A percentile compares a stretch with the other conserved stretches of the same genome.
phyloP scores from a whole-genome alignment of 2,888 invertebrate species.

The Pseudanteris insignis region DNA sequence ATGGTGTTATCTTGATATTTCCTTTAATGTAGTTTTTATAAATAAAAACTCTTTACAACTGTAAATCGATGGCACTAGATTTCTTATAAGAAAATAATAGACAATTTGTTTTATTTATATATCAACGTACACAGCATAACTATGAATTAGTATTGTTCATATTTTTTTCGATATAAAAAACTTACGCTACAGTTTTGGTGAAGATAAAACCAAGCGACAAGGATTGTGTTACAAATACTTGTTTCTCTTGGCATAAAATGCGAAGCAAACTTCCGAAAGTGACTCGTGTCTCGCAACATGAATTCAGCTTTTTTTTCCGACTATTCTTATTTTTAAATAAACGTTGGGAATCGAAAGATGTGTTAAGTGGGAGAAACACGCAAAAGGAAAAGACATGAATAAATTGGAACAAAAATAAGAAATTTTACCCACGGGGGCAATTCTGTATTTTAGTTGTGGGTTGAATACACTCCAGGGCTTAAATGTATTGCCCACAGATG shows the following conservation, averaged over 20 bases:
- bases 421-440: slow-evolving; percentile 53
- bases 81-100: too few relatives aligned
- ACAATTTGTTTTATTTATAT: too few relatives aligned
- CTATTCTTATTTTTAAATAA: slow-evolving; percentile 10
- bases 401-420: slow-evolving; percentile 30
- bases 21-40: too few relatives aligned
- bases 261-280: not conserved
- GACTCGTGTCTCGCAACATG: not conserved
- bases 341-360: slow-evolving; percentile 15
- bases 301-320: not conserved
- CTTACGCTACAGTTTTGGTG: too few relatives aligned
- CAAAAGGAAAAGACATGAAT: slow-evolving; percentile 11
- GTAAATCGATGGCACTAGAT: too few relatives aligned
- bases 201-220: too few relatives aligned
- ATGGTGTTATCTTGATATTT: too few relatives aligned
- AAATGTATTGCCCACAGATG: slow-evolving; percentile 27
- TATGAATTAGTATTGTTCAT: too few relatives aligned
- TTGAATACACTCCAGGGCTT: slow-evolving; percentile 24
- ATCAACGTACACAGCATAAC: too few relatives aligned
- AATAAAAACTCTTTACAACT: too few relatives aligned
- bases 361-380: not conserved
- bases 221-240: too few relatives aligned
- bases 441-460: slow-evolving; percentile 49
- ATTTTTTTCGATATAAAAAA: too few relatives aligned
- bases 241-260: not conserved